These are phyloP conservation scores for Apotomis betuletana DNA, from an alignment of 2,888 invertebrate species.

Conservation along the genomic window DNA sequence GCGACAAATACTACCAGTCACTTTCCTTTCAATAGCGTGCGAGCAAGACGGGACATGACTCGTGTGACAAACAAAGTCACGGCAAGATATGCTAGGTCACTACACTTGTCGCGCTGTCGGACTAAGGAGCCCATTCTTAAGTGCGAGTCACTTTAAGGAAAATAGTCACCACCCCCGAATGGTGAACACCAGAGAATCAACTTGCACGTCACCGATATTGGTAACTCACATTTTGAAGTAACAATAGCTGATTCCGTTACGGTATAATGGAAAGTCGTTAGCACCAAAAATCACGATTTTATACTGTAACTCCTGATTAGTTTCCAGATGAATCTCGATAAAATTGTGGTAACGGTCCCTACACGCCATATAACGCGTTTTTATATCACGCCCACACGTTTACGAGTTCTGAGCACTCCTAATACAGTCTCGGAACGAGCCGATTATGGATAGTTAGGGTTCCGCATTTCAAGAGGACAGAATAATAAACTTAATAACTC, in stretches of 20 bases:
- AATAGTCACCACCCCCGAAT: too few relatives aligned
- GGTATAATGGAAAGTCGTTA: conserved; percentile 1
- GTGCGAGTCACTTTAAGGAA: too few relatives aligned
- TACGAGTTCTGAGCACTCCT: neutral
- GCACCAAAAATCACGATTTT: neutral
- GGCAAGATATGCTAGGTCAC: too few relatives aligned
- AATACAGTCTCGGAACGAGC: neutral
- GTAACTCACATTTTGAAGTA: neutral
- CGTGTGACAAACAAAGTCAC: too few relatives aligned
- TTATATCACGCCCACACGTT: conserved; percentile 8
- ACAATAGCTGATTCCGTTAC: neutral
- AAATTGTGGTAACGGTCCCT: conserved; percentile 1
- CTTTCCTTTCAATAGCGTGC: too few relatives aligned
- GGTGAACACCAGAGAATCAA: too few relatives aligned
- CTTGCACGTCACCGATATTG: neutral
- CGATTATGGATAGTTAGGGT: neutral
- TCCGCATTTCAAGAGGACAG: neutral
- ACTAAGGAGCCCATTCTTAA: too few relatives aligned
- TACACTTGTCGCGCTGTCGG: too few relatives aligned
- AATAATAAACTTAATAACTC: neutral
- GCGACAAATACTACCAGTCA: too few relatives aligned
- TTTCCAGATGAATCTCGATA: conserved; percentile 19
- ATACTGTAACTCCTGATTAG: conserved; percentile 10
- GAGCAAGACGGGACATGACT: too few relatives aligned
- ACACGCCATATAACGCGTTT: neutral